Evolutionary conservation across 2,113 vertebrate species (phyloP).

Genomic region (Neolamprologus falcicula): DNA sequence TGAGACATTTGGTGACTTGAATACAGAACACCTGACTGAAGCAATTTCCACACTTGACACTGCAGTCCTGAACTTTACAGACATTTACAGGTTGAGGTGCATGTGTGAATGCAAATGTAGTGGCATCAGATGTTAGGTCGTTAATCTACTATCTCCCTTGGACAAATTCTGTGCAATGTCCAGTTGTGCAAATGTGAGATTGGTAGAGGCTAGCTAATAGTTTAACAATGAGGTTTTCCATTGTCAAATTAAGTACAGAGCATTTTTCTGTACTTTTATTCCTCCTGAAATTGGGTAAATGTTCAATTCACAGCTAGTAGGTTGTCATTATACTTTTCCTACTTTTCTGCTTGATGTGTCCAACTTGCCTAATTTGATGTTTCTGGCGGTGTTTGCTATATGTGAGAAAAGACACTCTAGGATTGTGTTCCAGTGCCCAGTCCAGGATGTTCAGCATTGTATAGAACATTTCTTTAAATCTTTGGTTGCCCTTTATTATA

Average conservation of each 20-base stretch:
- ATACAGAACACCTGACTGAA: not conserved
- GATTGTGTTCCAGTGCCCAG: not conserved
- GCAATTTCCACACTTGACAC: not conserved
- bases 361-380: not conserved
- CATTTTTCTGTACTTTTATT: not conserved
- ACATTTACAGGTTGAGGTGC: not conserved
- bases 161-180: not conserved
- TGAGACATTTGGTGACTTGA: not conserved
- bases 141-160: not conserved
- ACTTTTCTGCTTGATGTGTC: not conserved
- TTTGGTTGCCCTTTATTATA: not conserved
- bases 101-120: not conserved
- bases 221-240: not conserved
- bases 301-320: not conserved
- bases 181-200: not conserved
- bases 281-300: not conserved
- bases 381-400: not conserved
- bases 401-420: not conserved
- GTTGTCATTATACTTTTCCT: not conserved
- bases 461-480: not conserved
- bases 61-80: not conserved
- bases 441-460: not conserved
- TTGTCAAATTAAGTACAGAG: not conserved
- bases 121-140: not conserved
- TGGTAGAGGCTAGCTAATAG: not conserved